phyloP scores from a whole-genome alignment of 2,113 vertebrate genomes.

The Laticauda laticaudata region DNA sequence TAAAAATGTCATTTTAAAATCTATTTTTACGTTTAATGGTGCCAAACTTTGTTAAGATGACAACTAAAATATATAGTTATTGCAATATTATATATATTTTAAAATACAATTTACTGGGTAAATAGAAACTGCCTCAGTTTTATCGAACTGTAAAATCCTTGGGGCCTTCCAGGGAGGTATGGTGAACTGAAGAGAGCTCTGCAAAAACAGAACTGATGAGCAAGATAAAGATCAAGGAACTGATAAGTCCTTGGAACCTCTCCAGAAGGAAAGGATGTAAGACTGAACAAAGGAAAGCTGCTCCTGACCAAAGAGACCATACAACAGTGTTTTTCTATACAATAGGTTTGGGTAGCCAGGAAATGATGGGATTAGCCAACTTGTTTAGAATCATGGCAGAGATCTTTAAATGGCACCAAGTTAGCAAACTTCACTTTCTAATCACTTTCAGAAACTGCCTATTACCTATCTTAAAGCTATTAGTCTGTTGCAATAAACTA shows the following conservation, averaged over 20 bases:
- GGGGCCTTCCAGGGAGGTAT: not conserved
- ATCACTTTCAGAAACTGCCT: not conserved
- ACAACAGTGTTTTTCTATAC: not conserved
- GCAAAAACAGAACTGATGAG: not conserved
- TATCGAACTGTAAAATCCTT: not conserved
- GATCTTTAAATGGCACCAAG: not conserved
- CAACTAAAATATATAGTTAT: not conserved
- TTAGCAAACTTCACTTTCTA: not conserved
- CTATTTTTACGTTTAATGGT: not conserved
- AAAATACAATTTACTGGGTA: not conserved
- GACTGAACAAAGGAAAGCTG: not conserved
- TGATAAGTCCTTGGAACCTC: not conserved
- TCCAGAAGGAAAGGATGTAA: not conserved
- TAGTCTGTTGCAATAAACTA: not conserved
- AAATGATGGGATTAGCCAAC: not conserved
- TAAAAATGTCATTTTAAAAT: not conserved
- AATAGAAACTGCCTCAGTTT: not conserved
- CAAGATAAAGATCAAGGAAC: not conserved
- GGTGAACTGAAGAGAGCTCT: not conserved
- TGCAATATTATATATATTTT: not conserved
- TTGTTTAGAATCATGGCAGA: not conserved
- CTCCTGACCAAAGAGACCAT: not conserved
- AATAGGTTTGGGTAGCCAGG: not conserved
- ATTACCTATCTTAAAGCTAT: not conserved
- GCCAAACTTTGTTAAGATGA: not conserved